Percentiles rank a stretch among this genome's conserved stretches.
phyloP scores from a whole-genome alignment of 2,888 invertebrate genomes.

The Stenodera caucasica region DNA sequence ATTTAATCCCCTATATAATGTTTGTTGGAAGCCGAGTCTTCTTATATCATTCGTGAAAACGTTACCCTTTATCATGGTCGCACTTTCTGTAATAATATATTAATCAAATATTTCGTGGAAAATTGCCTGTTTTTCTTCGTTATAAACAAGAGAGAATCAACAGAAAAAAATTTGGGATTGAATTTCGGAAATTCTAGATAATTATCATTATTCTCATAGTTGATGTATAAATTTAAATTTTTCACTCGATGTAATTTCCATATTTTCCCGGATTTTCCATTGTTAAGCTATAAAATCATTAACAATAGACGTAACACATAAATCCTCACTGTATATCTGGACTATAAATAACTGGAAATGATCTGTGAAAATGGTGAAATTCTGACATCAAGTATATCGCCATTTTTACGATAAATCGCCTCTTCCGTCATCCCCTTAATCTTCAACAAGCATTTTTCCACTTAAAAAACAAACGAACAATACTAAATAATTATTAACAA shows the following conservation, averaged over 20 bases:
- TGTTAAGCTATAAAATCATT: no score
- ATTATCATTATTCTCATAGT: neutral
- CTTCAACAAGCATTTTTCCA: no score
- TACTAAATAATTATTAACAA: constrained; percentile 16
- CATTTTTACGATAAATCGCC: neutral
- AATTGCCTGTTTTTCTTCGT: neutral
- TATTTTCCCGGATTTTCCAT: no score
- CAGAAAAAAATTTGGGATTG: neutral
- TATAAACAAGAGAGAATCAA: neutral
- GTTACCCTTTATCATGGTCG: constrained; percentile 2
- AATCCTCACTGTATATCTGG: no score
- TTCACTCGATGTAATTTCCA: no score
- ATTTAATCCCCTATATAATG: constrained; percentile 21
- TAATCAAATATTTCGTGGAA: neutral
- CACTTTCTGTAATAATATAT: neutral
- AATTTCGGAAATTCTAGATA: neutral
- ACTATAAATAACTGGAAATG: constrained; percentile 17
- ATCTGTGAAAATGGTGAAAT: constrained; percentile 12
- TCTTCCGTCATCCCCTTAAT: no score
- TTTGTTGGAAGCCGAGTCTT: constrained; percentile 10
- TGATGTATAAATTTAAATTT: no score
- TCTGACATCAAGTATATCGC: neutral
- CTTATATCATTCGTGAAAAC: constrained; percentile 8
- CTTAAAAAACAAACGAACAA: neutral
- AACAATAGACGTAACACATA: no score